These are phyloP conservation scores for Urocynchramus pylzowi DNA, from an alignment of 2,113 vertebrate genomes.

Conservation along the genomic window DNA sequence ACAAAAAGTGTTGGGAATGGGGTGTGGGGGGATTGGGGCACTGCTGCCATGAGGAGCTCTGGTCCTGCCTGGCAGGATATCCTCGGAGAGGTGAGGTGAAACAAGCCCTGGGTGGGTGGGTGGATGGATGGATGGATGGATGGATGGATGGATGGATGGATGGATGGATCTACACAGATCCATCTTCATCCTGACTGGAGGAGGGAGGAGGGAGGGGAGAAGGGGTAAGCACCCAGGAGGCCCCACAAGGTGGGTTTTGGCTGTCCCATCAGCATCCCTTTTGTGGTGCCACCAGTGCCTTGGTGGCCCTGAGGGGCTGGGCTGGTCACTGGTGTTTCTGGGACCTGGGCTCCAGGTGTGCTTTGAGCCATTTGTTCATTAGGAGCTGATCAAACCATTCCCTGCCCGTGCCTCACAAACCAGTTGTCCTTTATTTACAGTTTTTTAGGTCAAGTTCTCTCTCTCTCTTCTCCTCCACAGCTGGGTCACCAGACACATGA, in stretches of 20 bases:
- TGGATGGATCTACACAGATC: fast-evolving
- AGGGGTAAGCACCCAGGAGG: fast-evolving
- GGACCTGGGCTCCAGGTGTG: neutral
- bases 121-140: too few relatives aligned
- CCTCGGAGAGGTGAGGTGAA: neutral
- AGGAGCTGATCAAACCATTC: neutral
- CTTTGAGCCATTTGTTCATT: neutral
- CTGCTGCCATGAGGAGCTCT: neutral
- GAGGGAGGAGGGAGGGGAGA: neutral
- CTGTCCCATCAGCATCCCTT: neutral
- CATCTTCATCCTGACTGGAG: neutral
- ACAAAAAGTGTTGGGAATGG: neutral
- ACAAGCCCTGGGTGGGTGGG: neutral
- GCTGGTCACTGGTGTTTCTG: neutral
- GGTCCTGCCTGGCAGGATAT: neutral
- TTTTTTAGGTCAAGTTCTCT: neutral
- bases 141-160: too few relatives aligned
- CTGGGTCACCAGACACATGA: fast-evolving
- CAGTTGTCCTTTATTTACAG: neutral
- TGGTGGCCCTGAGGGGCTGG: neutral
- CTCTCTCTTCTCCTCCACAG: neutral
- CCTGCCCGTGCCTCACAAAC: neutral
- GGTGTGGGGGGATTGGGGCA: neutral
- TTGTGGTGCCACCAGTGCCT: neutral
- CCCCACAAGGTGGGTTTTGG: fast-evolving